Conservation (phyloP, 2,888 invertebrate species). For the Masnerella sp. region DNA sequence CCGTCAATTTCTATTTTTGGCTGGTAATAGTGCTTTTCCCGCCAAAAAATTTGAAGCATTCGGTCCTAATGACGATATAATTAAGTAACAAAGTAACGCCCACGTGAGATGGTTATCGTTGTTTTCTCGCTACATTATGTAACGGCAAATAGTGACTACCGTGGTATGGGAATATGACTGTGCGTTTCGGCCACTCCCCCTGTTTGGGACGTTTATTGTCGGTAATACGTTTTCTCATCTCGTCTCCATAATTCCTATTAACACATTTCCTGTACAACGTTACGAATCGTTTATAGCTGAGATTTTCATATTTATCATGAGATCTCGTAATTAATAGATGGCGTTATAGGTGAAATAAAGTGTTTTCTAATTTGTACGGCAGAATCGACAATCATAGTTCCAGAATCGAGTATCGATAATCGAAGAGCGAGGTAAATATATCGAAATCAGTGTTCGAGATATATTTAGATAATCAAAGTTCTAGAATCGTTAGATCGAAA, state of each 20-base stretch:
- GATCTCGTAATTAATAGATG: too few relatives aligned
- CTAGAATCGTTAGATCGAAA: too few relatives aligned
- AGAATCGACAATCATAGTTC: too few relatives aligned
- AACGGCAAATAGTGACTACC: conserved; percentile 13
- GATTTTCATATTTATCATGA: too few relatives aligned
- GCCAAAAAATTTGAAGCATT: background rate
- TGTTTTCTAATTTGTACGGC: too few relatives aligned
- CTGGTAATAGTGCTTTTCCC: background rate
- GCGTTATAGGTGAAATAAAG: too few relatives aligned
- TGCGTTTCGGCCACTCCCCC: conserved; percentile 25
- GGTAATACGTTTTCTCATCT: conserved; percentile 39
- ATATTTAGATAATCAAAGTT: too few relatives aligned
- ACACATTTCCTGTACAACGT: too few relatives aligned
- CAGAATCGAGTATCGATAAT: too few relatives aligned
- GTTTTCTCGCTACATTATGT: conserved; percentile 17
- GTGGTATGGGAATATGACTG: conserved; percentile 28
- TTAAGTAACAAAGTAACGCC: background rate
- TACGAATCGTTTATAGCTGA: too few relatives aligned
- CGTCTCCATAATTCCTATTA: conserved; percentile 31
- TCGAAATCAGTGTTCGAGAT: too few relatives aligned
- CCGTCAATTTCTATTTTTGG: background rate
- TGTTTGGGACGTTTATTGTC: conserved; percentile 41
- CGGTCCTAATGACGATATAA: background rate
- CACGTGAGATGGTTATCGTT: conserved; percentile 9
- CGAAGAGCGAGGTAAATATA: too few relatives aligned